These are phyloP conservation scores for Leptobrachium ailaonicum DNA, from an alignment of 2,113 vertebrate species.

Conservation along the genomic window DNA sequence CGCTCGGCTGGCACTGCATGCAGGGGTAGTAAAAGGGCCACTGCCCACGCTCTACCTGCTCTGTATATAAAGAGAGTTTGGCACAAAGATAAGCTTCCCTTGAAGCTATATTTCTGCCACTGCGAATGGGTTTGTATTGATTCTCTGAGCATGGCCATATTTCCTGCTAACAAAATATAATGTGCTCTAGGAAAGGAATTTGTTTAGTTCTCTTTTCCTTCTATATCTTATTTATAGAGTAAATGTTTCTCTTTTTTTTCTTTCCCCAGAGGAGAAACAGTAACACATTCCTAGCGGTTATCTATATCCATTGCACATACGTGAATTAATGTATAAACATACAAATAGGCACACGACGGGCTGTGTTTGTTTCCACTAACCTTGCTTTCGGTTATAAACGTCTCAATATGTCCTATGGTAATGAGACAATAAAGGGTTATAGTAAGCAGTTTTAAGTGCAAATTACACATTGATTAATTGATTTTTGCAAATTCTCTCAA, in stretches of 20 bases:
- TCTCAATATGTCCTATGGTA: slow-evolving; percentile 38
- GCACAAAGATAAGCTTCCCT: slow-evolving; percentile 24
- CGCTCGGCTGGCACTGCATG: not conserved
- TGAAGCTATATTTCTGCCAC: slow-evolving; percentile 45
- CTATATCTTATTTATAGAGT: slow-evolving; percentile 45
- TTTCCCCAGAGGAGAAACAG: slow-evolving; percentile 10
- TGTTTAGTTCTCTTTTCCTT: slow-evolving; percentile 38
- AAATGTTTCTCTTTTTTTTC: slow-evolving; percentile 2
- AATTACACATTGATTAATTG: slow-evolving; percentile 50
- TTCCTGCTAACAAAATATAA: slow-evolving; percentile 49
- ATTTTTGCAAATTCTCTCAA: slow-evolving; percentile 37
- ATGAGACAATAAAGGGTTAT: slow-evolving; percentile 42
- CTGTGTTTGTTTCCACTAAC: slow-evolving; percentile 20
- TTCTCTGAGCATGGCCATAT: slow-evolving; percentile 38
- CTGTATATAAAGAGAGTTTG: slow-evolving; percentile 33
- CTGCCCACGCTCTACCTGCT: slow-evolving; percentile 24
- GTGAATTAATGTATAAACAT: slow-evolving; percentile 28
- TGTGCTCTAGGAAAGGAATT: slow-evolving; percentile 47
- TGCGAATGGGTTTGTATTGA: slow-evolving; percentile 46
- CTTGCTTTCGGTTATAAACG: slow-evolving; percentile 16
- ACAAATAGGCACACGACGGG: slow-evolving; percentile 11
- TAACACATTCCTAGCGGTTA: slow-evolving; percentile 10
- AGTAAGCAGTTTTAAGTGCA: slow-evolving; percentile 45
- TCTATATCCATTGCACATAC: slow-evolving; percentile 18
- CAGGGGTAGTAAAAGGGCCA: not conserved